phyloP scores from a whole-genome alignment of 2,888 invertebrate genomes.

The Tetragonula carbonaria region DNA sequence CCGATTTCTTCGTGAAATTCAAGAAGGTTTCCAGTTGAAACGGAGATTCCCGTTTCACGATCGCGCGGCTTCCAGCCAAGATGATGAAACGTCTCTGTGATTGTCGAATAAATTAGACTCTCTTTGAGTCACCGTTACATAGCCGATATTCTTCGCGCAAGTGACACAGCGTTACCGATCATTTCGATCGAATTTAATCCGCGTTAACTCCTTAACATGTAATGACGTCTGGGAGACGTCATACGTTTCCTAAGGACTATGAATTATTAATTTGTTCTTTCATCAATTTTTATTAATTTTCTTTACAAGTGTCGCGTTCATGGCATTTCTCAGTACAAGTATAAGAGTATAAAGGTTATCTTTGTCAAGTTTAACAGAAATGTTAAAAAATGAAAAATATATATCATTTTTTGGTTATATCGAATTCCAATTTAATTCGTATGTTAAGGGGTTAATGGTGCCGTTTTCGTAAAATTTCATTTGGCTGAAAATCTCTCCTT shows the following conservation, averaged over 20 bases:
- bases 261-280: too few species aligned
- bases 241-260: too few species aligned
- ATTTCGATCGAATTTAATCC: conserved; percentile 1
- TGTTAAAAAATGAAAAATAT: too few species aligned
- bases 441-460: background rate
- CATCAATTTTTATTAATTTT: too few species aligned
- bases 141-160: background rate
- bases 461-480: background rate
- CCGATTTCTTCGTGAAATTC: conserved; percentile 46
- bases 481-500: background rate
- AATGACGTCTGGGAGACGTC: too few species aligned
- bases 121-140: conserved; percentile 10
- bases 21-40: background rate
- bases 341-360: too few species aligned
- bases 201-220: background rate
- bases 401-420: too few species aligned
- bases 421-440: too few species aligned
- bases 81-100: background rate
- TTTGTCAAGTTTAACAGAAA: too few species aligned
- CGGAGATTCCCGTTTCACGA: background rate
- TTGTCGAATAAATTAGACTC: background rate
- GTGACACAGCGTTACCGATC: background rate
- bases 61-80: background rate
- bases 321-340: too few species aligned
- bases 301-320: too few species aligned